Base-by-base conservation (phyloP, 2,888 invertebrate species). In the Steinernema carpocapsae region DNA sequence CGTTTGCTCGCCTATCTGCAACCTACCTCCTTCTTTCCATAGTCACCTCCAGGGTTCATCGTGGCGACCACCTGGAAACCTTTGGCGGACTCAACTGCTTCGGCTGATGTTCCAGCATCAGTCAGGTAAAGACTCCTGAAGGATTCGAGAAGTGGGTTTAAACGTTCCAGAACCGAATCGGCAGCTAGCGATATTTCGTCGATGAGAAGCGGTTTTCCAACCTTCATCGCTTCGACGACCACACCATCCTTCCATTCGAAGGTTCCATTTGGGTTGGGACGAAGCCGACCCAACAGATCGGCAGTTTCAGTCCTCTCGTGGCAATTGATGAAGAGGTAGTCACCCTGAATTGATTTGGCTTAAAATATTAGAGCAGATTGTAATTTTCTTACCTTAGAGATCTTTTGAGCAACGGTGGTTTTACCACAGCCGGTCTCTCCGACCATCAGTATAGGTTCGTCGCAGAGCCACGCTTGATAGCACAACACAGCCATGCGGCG, bases 21-120 rank as follows among this genome's bases (percentile, higher is more conserved):
- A 7, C 79, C 76, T 81, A 91, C 91, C 89, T 99, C 99, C 88
- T 99, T 99, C 88, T 99, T 99, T 1, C 99, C 99, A 88, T 94
- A 99, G 90, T 99, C 99, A 0, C 97, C 97, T 14, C 97, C 97
- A 7, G 99, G 99, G 90, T 99, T 99, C 99, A 99, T 99, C 0
- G 99, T 99, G 0, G 94, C 95, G 75, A 97, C 91, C 85, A 99
- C 94, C 83, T 93, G 92, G 88, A 99, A 99, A 12, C 92, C 91
- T 6, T 91, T 88, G 74, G 91, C 85, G 0, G 93, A 93, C 0
- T 32, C 64, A n/a, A 86, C 78, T 22, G 77, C 79, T 95, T 83
- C 78, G 0, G 80, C 73, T 10, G 80, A 79, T 6, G 80, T 91
- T 7, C 93, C 93, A 88, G 94, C 94, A 89, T 99, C 99, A 0